Evolutionary conservation across 2,113 vertebrate genomes (phyloP), one percentile per base, ranked within the genome.

Genomic region (Callithrix jacchus): DNA sequence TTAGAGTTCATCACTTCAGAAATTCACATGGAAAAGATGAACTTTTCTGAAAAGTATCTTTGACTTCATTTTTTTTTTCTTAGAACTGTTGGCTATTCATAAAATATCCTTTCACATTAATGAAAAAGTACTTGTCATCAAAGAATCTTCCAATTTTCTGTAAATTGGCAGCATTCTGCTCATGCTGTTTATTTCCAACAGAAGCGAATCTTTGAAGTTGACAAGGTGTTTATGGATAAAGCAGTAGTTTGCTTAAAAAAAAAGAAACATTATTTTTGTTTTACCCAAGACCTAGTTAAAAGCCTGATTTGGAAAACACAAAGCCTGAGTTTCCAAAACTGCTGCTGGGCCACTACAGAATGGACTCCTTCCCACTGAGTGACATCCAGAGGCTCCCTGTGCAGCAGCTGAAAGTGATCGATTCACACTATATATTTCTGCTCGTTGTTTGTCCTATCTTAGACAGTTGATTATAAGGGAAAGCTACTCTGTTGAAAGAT

Each of bases 161-260:
- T 94, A 97, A 98, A 98, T 91, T 97, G 95, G 68, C 96, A 98
- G 89, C 70, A 95, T 91, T 95, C 87, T 94, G 91, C 54, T 94
- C 95, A 97, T 97, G 81, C 80, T 97, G 76, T 11, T 14, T 80
- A 92, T 27, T 68, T 87, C 79, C 91, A 77, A 96, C 8, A 97
- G 96, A 97, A 93, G 37, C 25, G 85, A 80, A n/a, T 66, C 98
- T 99, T 98, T 98, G 98, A 98, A 98, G 97, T 79, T 97, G 97
- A 95, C 87, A 93, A 92, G 88, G 95, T 95, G 79, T 97, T 97
- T 25, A 0, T 42, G 64, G 95, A 90, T 90, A 87, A 97, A 97
- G 68, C 89, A 92, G 17, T 68, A 70, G 37, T 89, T 96, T 87
- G 42, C 58, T 32, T 93, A 61, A 64, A 87, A 88, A 73, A 89